Percentiles rank a stretch among this genome's conserved stretches.
phyloP scores from a whole-genome alignment of 2,113 vertebrate species.

The Tragelaphus scriptus region DNA sequence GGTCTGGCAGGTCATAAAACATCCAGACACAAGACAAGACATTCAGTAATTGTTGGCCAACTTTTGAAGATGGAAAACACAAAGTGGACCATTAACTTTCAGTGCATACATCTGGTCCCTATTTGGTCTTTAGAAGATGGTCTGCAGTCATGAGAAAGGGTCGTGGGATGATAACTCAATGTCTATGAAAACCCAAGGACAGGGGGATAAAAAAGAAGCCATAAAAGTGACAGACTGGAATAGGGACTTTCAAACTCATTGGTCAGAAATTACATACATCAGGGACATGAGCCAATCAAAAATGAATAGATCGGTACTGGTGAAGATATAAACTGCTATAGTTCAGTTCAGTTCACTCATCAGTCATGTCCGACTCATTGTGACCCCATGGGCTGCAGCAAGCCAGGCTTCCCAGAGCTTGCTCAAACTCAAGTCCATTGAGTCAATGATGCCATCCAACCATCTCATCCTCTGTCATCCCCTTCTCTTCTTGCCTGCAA shows the following conservation, averaged over 20 bases:
- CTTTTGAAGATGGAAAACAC: not conserved
- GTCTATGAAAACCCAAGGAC: not conserved
- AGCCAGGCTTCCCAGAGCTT: not conserved
- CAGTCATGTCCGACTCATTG: not conserved
- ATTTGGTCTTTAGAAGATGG: not conserved
- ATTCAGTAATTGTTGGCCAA: not conserved
- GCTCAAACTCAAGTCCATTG: not conserved
- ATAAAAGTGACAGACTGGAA: not conserved
- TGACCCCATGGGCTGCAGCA: fast-evolving
- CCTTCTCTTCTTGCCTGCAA: not conserved
- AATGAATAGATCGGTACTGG: not conserved
- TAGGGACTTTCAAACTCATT: not conserved
- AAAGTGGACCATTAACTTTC: not conserved
- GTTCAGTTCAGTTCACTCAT: not conserved
- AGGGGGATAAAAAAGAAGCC: not conserved
- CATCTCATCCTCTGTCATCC: not conserved
- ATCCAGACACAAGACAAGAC: not conserved
- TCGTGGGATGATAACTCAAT: fast-evolving
- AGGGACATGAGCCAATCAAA: not conserved
- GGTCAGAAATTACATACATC: not conserved
- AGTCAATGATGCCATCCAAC: not conserved
- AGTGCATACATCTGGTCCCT: not conserved
- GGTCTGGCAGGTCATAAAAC: not conserved
- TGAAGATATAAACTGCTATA: not conserved
- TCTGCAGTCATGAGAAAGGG: not conserved